These are phyloP conservation scores for Aleiodes leptofemur DNA, from an alignment of 2,888 invertebrate genomes.

Conservation along the genomic window DNA sequence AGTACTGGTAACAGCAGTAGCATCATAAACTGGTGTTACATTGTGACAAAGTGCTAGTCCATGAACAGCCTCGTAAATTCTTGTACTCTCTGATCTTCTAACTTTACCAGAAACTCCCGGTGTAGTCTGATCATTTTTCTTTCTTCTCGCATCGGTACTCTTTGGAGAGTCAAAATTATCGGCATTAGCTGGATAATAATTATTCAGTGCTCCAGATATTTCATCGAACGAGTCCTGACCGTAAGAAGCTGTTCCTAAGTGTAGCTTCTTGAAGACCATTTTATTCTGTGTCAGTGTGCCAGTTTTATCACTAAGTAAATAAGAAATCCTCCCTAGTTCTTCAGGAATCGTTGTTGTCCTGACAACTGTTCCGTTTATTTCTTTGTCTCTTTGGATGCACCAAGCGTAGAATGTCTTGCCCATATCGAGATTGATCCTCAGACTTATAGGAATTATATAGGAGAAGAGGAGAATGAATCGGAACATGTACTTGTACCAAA, in stretches of 20 bases:
- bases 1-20: conserved; percentile 58
- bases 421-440: conserved; percentile 98
- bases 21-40: conserved; percentile 97
- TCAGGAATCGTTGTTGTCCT: conserved; percentile 99
- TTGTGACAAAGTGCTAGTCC: conserved; percentile 98
- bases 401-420: conserved; percentile 98
- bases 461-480: conserved; percentile 98
- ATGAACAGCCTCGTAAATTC: conserved; percentile 92
- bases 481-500: conserved; percentile 98
- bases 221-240: conserved; percentile 91
- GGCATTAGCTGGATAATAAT: conserved; percentile 60
- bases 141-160: background rate
- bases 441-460: conserved; percentile 98
- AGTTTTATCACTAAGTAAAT: conserved; percentile 98
- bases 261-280: conserved; percentile 98
- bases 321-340: conserved; percentile 96
- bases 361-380: conserved; percentile 95
- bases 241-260: conserved; percentile 95
- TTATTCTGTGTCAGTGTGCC: conserved; percentile 99
- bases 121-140: conserved; percentile 46
- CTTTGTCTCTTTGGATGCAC: conserved; percentile 95
- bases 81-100: conserved; percentile 82
- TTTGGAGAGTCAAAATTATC: conserved; percentile 57
- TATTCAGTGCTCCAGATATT: conserved; percentile 74
- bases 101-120: conserved; percentile 74